A percentile compares a stretch with the other conserved stretches of the same genome.
Evolutionary conservation across 2,113 vertebrate species (phyloP).

Genomic region (Anolis carolinensis): DNA sequence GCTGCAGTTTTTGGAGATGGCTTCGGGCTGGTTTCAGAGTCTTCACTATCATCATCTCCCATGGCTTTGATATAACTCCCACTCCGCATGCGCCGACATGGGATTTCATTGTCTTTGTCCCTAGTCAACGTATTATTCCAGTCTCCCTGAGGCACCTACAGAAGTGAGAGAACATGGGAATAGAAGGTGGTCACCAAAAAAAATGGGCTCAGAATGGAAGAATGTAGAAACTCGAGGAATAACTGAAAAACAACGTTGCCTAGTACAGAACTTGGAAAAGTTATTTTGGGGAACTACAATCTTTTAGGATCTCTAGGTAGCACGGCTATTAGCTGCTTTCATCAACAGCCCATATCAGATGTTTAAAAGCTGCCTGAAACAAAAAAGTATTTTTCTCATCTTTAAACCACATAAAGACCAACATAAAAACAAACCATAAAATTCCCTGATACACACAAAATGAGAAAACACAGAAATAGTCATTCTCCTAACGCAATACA

Average conservation of each 20-base stretch:
- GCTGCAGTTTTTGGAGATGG: conserved; percentile 94
- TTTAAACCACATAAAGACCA: too few species aligned
- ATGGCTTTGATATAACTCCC: conserved; percentile 99
- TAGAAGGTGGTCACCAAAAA: background rate
- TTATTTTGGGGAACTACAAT: background rate
- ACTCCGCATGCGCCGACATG: conserved; percentile 96
- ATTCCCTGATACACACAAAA: too few species aligned
- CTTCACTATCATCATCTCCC: conserved; percentile 97
- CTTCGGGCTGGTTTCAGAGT: conserved; percentile 94
- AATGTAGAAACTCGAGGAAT: background rate
- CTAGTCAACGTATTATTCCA: conserved; percentile 90
- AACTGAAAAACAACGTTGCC: background rate
- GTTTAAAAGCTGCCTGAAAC: too few species aligned
- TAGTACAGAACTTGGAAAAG: background rate
- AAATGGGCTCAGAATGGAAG: background rate
- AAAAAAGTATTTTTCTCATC: too few species aligned
- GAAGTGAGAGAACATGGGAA: conserved; percentile 24
- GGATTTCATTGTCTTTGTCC: conserved; percentile 87
- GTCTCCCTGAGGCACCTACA: conserved; percentile 84
- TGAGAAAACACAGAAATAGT: too few species aligned
- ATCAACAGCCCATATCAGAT: too few species aligned
- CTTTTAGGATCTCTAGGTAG: background rate
- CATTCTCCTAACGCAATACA: too few species aligned
- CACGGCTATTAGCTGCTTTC: too few species aligned
- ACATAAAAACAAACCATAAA: too few species aligned